A percentile compares a stretch with the other conserved stretches of the same genome.
These are phyloP conservation scores for Palloptera scutellata DNA, from an alignment of 2,888 invertebrate species.

Conservation along the genomic window DNA sequence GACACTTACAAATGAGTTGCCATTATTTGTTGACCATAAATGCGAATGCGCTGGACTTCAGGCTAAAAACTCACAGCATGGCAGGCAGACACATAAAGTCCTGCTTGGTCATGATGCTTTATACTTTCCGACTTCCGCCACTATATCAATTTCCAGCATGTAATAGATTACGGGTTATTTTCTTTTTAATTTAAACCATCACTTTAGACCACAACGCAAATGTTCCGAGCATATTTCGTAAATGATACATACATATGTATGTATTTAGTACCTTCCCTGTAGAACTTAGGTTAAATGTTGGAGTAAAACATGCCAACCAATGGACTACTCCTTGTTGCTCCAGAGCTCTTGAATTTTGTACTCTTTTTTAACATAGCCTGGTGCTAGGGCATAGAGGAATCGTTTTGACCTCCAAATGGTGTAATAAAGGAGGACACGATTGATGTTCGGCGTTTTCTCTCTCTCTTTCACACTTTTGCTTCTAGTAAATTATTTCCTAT, in stretches of 20 bases:
- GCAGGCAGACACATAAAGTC: background rate
- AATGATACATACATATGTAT: slow-evolving; percentile 15
- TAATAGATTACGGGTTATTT: slow-evolving; percentile 53
- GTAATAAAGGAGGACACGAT: too few relatives aligned
- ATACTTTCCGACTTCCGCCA: slow-evolving; percentile 21
- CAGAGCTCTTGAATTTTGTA: too few relatives aligned
- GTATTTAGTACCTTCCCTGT: background rate
- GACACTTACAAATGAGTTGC: slow-evolving; percentile 51
- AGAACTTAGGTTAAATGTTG: too few relatives aligned
- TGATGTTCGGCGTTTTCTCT: too few relatives aligned
- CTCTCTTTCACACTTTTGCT: too few relatives aligned
- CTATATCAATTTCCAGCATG: slow-evolving; percentile 45
- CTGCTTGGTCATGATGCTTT: background rate
- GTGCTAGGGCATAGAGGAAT: too few relatives aligned
- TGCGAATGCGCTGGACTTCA: background rate
- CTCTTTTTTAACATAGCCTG: too few relatives aligned
- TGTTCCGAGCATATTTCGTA: slow-evolving; percentile 13
- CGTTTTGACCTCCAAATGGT: too few relatives aligned
- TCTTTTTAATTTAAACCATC: slow-evolving; percentile 54
- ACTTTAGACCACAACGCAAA: slow-evolving; percentile 43
- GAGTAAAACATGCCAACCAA: too few relatives aligned
- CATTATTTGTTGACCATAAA: slow-evolving; percentile 42
- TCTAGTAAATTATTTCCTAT: too few relatives aligned
- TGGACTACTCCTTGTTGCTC: too few relatives aligned
- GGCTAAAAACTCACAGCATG: background rate